Evolutionary conservation across 64 coral and sea anemone species (phyloP).

Genomic region (Pocillopora verrucosa): DNA sequence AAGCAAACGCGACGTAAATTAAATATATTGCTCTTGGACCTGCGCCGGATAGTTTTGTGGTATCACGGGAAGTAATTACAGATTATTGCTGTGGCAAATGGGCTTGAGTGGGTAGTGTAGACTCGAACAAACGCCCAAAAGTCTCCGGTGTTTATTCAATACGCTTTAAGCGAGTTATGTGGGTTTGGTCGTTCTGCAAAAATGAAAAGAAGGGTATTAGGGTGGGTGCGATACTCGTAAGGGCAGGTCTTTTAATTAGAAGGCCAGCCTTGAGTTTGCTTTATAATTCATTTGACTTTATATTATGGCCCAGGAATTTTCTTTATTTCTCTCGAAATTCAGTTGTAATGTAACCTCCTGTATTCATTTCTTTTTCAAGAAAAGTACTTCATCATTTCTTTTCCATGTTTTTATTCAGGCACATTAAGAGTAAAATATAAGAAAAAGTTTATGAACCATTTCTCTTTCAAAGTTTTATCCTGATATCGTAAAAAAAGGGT

Average conservation of each 20-base stretch:
- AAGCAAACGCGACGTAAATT: background rate
- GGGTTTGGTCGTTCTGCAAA: no score
- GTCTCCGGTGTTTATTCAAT: background rate
- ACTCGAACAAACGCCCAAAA: background rate
- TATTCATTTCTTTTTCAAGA: background rate
- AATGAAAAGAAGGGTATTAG: no score
- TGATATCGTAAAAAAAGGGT: background rate
- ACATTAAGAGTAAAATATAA: background rate
- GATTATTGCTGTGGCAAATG: slow-evolving; percentile 11
- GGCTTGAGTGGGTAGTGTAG: background rate
- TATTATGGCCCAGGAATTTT: no score
- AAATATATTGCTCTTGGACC: slow-evolving; percentile 3
- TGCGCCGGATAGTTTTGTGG: background rate
- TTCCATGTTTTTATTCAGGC: background rate
- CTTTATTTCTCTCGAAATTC: no score
- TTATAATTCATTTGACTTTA: no score
- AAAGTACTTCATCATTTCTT: background rate
- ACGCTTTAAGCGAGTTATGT: background rate
- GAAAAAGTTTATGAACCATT: background rate
- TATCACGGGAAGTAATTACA: slow-evolving; percentile 4
- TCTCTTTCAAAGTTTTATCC: no score
- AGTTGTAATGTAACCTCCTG: background rate
- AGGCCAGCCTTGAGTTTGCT: no score
- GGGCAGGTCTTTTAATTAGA: no score
- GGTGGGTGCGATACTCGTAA: no score